Conservation (phyloP, 2,797 vertebrate genomes). For the Bradypus variegatus region DNA sequence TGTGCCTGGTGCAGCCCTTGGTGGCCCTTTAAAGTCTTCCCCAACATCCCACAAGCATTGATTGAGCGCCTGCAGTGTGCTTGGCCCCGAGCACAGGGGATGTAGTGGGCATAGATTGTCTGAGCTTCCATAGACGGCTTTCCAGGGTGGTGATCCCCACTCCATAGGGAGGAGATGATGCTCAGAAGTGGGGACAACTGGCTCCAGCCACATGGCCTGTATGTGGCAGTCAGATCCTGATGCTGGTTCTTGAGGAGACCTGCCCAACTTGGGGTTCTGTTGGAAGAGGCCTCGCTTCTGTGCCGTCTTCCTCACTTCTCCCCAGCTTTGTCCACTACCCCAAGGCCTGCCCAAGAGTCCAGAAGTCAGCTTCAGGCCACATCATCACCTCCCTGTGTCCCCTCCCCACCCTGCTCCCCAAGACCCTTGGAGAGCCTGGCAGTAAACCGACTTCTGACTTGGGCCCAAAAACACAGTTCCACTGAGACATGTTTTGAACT, state of each 20-base stretch:
- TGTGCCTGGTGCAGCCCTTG: neutral
- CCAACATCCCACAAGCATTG: neutral
- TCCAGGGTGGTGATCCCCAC: neutral
- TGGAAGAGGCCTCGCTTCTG: neutral
- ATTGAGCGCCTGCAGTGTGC: neutral
- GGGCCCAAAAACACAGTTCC: neutral
- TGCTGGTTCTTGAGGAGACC: neutral
- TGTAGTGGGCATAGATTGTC: neutral
- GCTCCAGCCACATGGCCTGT: neutral
- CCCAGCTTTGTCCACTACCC: neutral
- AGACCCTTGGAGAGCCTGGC: neutral
- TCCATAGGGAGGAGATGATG: neutral
- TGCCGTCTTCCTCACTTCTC: neutral
- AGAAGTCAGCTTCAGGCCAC: neutral
- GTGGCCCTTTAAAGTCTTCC: neutral
- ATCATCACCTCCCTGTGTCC: neutral
- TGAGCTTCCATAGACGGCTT: neutral
- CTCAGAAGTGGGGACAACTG: neutral
- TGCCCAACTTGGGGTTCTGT: neutral
- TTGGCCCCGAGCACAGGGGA: neutral
- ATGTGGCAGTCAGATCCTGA: neutral
- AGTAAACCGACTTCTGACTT: neutral
- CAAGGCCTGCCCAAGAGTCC: too few species aligned
- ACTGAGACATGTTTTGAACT: slow-evolving; percentile 32
- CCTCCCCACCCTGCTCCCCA: neutral